Evolutionary conservation across 2,888 invertebrate genomes (phyloP).

Genomic region (Monoplex corrugatus): DNA sequence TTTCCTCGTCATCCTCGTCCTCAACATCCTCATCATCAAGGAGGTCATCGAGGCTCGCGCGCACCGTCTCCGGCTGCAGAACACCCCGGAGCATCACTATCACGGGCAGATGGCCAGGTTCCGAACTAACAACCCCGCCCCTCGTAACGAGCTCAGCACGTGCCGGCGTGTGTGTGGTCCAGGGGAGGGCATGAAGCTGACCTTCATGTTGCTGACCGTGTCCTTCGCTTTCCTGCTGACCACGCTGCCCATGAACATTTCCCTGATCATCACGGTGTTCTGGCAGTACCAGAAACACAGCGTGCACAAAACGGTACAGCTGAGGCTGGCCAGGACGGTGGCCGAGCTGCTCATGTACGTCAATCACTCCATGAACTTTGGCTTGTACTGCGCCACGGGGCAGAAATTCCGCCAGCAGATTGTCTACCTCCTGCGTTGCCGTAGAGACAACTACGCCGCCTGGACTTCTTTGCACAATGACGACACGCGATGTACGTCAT

Average conservation of each 20-base stretch:
- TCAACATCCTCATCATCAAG: conserved; percentile 77
- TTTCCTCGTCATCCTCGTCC: conserved; percentile 71
- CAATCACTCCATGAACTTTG: conserved; percentile 78
- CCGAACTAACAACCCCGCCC: not conserved
- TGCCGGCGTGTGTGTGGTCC: conserved; percentile 47
- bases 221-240: conserved; percentile 78
- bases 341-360: conserved; percentile 78
- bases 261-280: conserved; percentile 58
- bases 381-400: conserved; percentile 74
- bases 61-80: conserved; percentile 49
- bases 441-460: conserved; percentile 64
- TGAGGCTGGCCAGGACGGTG: conserved; percentile 68
- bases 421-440: conserved; percentile 60
- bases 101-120: conserved; percentile 45
- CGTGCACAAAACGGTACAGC: conserved; percentile 58
- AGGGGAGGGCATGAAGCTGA: conserved; percentile 72
- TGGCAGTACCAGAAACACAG: conserved; percentile 48
- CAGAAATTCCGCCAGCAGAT: conserved; percentile 73
- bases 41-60: conserved; percentile 69
- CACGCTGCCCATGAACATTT: conserved; percentile 76
- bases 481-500: conserved; percentile 55
- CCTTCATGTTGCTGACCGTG: conserved; percentile 78
- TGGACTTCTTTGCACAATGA: conserved; percentile 75
- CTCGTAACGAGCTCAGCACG: conserved; percentile 24
- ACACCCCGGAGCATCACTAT: conserved; percentile 40